These are phyloP conservation scores for Chrysopa pallens DNA, from an alignment of 1,140 invertebrate genomes.

Conservation along the genomic window DNA sequence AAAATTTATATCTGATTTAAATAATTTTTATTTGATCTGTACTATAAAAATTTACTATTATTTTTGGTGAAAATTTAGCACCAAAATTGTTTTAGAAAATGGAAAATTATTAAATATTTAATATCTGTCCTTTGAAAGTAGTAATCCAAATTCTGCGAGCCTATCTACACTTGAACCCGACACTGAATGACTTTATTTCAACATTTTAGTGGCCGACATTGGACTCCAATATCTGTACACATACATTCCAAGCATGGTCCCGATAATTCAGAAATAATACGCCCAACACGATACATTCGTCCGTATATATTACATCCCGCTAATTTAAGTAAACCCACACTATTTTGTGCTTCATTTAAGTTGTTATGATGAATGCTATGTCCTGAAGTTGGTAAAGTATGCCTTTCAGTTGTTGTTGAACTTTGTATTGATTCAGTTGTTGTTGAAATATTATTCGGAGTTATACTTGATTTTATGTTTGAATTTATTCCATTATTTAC, in stretches of 20 bases:
- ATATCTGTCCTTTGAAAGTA: no score
- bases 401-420: constrained; percentile 6
- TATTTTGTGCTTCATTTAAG: constrained; percentile 8
- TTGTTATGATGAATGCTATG: constrained; percentile 2
- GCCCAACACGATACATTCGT: constrained; percentile 68
- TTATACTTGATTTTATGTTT: constrained; percentile 9
- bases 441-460: constrained; percentile 9
- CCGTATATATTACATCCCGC: constrained; percentile 86
- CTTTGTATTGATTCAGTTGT: constrained; percentile 9
- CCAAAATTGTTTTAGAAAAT: no score
- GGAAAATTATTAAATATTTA: no score
- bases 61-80: no score
- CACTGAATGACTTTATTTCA: constrained; percentile 17
- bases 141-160: no score
- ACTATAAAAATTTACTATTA: no score
- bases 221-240: constrained; percentile 73
- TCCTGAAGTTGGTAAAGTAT: constrained; percentile 2
- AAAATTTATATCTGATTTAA: no score
- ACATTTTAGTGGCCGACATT: constrained; percentile 56
- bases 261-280: constrained; percentile 69
- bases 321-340: constrained; percentile 45
- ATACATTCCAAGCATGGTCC: constrained; percentile 65
- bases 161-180: no score
- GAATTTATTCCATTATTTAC: constrained; percentile 4
- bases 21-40: no score